Percentiles rank a stretch among this genome's conserved stretches.
Conservation (phyloP, 2,888 invertebrate genomes). For the Ophioninae sp. region DNA sequence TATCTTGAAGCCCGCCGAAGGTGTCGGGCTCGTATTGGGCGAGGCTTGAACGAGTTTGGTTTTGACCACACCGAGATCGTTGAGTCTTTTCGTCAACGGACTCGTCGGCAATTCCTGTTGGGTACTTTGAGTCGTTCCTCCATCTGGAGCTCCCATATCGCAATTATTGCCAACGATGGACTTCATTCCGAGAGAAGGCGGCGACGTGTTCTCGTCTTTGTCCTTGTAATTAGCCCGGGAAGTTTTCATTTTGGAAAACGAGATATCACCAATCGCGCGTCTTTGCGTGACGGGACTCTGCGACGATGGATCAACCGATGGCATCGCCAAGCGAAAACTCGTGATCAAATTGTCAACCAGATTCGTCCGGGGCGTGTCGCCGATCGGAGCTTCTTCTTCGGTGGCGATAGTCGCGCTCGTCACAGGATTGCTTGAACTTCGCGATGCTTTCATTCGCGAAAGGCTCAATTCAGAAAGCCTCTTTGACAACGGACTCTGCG, state of each 20-base stretch:
- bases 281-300: slow-evolving; percentile 71
- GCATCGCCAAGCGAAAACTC: slow-evolving; percentile 29
- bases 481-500: slow-evolving; percentile 62
- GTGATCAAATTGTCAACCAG: not conserved
- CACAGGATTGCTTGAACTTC: slow-evolving; percentile 60
- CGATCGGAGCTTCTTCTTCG: slow-evolving; percentile 11
- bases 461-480: slow-evolving; percentile 62
- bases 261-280: slow-evolving; percentile 65
- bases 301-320: slow-evolving; percentile 24
- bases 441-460: slow-evolving; percentile 49
- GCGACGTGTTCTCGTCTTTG: slow-evolving; percentile 47
- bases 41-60: slow-evolving; percentile 74
- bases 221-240: slow-evolving; percentile 21
- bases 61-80: slow-evolving; percentile 73
- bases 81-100: slow-evolving; percentile 74
- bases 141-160: not conserved
- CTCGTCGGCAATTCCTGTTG: slow-evolving; percentile 66
- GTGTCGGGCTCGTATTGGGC: slow-evolving; percentile 71
- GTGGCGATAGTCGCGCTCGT: slow-evolving; percentile 41
- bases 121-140: slow-evolving; percentile 21
- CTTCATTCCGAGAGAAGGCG: slow-evolving; percentile 32
- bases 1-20: slow-evolving; percentile 62
- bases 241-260: slow-evolving; percentile 49
- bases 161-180: slow-evolving; percentile 3
- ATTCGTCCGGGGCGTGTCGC: slow-evolving; percentile 14